These are phyloP conservation scores for Lepidostoma basale DNA, from an alignment of 1,140 invertebrate genomes.

Conservation along the genomic window DNA sequence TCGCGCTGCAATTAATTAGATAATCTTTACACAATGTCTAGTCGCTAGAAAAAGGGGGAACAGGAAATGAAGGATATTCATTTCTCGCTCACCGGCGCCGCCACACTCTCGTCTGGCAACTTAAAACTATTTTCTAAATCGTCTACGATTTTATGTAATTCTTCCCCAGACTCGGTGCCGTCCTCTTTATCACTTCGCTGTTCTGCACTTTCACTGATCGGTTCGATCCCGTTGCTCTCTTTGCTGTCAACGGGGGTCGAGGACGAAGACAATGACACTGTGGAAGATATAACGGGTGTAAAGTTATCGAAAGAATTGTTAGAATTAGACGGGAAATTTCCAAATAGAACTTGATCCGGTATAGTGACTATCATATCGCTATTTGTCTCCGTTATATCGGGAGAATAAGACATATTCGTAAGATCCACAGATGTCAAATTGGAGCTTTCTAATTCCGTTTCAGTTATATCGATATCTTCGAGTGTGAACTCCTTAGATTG, in stretches of 20 bases:
- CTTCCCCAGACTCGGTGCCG: neutral
- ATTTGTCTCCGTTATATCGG: constrained; percentile 8
- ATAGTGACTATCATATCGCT: constrained; percentile 22
- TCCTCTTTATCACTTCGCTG: neutral
- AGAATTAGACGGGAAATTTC: neutral
- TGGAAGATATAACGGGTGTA: constrained; percentile 42
- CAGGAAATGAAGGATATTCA: too few species aligned
- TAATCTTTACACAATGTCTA: too few species aligned
- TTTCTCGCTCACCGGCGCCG: too few species aligned
- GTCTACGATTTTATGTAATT: constrained; percentile 14
- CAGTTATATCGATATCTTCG: constrained; percentile 26
- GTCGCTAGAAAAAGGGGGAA: too few species aligned
- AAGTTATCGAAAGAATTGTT: constrained; percentile 35
- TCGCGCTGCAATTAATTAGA: too few species aligned
- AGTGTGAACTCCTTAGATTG: constrained; percentile 25
- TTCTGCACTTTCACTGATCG: neutral
- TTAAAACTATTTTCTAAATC: constrained; percentile 28
- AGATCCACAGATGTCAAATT: constrained; percentile 8
- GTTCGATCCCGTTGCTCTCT: neutral
- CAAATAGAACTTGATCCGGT: constrained; percentile 15
- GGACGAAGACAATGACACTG: constrained; percentile 35
- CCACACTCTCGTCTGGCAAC: neutral
- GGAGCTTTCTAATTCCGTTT: constrained; percentile 19
- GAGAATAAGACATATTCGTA: constrained; percentile 13
- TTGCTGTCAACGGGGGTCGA: neutral